Evolutionary conservation across 2,888 invertebrate species (phyloP), one percentile per base, ranked within the genome.

Genomic region (Resseliella maxima): DNA sequence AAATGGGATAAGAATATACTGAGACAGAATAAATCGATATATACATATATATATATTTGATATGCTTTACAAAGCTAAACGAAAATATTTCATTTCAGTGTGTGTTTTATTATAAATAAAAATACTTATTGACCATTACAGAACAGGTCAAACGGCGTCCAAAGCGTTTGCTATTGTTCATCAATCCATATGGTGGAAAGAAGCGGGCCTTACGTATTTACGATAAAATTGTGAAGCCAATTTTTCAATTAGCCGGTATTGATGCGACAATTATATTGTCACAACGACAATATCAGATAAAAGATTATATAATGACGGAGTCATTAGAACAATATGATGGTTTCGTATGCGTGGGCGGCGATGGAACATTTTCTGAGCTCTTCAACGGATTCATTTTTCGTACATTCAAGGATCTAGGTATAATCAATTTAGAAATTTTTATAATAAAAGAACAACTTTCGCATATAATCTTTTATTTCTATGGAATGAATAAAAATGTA

Each of bases 181-280:
- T 97, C 1, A 97, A 97, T 91, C 97, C 97, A 0, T 95, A 93
- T 89, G 96, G 97, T 0, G 97, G 97, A 0, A 95, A 95, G 88
- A 93, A 93, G 89, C 93, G 94, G 88, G 96, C 95, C 0, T 90
- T 94, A 86, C 93, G 94, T 88, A 94, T 96, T 86, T 96, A 94
- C 90, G 94, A 95, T 88, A 94, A 94, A 87, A 93, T 94, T 88
- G 95, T 95, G 10, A 94, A 94, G 88, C 94, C 94, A 0, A 89
- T 95, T 35, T 93, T 95, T 89, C 91, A 92, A 46, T 90, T 94
- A 81, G 94, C 95, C 21, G 94, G 94, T 0, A 92, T 95, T 64
- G 93, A 94, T 88, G 93, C 93, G 27, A 94, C 93, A 86, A 93
- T 94, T 87, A 92, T 94, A 86, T 92, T 94, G 46, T 96, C 96